Base-by-base conservation (phyloP, 2,113 vertebrate genomes). In the Megalops atlanticus region DNA sequence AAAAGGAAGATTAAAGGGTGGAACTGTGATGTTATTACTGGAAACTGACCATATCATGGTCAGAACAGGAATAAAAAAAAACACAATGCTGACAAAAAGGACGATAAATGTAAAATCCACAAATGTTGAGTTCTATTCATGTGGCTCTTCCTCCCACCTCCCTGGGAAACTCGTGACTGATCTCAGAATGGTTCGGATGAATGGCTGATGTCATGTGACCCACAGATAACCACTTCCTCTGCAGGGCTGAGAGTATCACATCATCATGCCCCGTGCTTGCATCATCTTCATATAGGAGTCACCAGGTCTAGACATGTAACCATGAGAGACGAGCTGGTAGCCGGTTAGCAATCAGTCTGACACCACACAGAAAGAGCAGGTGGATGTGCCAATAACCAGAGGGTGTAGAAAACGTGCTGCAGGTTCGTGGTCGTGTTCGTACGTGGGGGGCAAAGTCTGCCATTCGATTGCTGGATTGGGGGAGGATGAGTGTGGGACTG, bases 291-390 rank as follows among this genome's bases (percentile, higher is more conserved):
- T 39, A 24, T 31, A 69, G 77, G 69, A 73, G 21, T 80, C 81
- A 77, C 74, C 81, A 68, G 41, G 84, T 74, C 84, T 80, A 80
- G 80, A 85, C 77, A 47, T 39, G 11, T 47, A 83, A 43, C 74
- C 15, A 36, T 33, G 38, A 45, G 72, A 84, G 79, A 78, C 41
- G 58, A 11, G 18, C 31, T 27, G 54, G 38, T 12, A 24, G 33
- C 40, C 31, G 24, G 49, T 24, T 52, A 78, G 39, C 47, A 69
- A 76, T 81, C 76, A 45, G 73, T 49, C 58, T 47, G 68, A n/a
- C 12, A 78, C 43, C 72, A 12, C 18, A 33, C 31, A 79, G 49
- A n/a, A 1, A 43, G 11, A 70, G 27, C 33, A 40, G 36, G 11
- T 11, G 40, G 72, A 12, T 3, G 40, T 27, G 72, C 40, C 72